Evolutionary conservation across 2,888 invertebrate genomes (phyloP).

Genomic region (Azorinus chamasolen): DNA sequence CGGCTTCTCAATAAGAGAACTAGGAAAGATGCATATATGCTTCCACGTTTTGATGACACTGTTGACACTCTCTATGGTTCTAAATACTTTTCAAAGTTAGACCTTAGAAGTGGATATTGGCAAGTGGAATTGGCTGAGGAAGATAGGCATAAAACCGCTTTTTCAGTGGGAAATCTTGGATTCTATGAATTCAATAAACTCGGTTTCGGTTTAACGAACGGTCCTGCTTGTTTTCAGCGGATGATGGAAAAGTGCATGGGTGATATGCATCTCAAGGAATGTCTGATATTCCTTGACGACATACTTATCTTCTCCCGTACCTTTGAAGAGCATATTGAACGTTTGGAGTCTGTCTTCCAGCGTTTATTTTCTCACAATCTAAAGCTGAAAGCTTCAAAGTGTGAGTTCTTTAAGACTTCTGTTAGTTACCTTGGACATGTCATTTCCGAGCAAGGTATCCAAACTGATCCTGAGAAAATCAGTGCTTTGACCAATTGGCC

Average conservation of each 20-base stretch:
- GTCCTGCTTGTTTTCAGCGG: constrained; percentile 27
- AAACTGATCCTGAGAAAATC: constrained; percentile 24
- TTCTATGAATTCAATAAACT: constrained; percentile 27
- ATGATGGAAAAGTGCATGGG: constrained; percentile 37
- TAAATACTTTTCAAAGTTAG: constrained; percentile 20
- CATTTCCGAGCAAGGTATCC: constrained; percentile 15
- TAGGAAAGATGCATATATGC: no score
- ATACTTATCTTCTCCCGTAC: constrained; percentile 16
- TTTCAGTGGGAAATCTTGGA: constrained; percentile 12
- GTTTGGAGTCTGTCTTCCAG: constrained; percentile 14
- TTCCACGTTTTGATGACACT: no score
- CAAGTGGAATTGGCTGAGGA: constrained; percentile 23
- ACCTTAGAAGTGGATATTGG: constrained; percentile 27
- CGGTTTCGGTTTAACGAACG: constrained; percentile 23
- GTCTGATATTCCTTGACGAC: constrained; percentile 36
- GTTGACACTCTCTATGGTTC: no score
- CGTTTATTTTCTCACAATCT: constrained; percentile 18
- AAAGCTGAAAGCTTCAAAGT: constrained; percentile 28
- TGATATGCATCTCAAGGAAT: constrained; percentile 31
- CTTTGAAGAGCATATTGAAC: constrained; percentile 11
- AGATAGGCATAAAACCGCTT: constrained; percentile 31
- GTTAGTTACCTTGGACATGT: constrained; percentile 26
- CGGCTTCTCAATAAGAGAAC: no score
- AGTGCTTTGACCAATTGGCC: constrained; percentile 27
- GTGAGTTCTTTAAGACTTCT: constrained; percentile 25